These are phyloP conservation scores for Hydrocynus forskahlii DNA, from an alignment of 2,797 vertebrate genomes.

Conservation along the genomic window DNA sequence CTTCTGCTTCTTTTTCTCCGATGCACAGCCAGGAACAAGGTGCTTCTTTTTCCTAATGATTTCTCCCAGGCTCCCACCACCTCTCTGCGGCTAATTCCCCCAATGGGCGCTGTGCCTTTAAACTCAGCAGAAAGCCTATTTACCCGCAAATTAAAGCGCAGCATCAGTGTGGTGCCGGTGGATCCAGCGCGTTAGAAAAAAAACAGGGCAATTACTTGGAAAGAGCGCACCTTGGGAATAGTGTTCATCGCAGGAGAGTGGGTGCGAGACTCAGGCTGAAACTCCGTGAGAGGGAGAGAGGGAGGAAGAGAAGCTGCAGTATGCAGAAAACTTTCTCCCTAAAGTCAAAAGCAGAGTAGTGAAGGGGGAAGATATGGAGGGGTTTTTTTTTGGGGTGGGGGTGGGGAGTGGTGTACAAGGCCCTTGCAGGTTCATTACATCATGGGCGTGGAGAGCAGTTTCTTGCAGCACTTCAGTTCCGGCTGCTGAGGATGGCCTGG, in stretches of 20 bases:
- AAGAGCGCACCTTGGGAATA: slow-evolving; percentile 68
- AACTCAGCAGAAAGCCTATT: slow-evolving; percentile 76
- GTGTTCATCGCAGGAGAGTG: slow-evolving; percentile 62
- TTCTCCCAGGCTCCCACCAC: slow-evolving; percentile 59
- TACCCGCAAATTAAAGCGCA: slow-evolving; percentile 71
- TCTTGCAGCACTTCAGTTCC: slow-evolving; percentile 20
- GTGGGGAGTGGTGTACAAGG: slow-evolving; percentile 1
- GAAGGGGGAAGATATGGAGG: slow-evolving; percentile 37
- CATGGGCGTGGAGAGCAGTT: slow-evolving; percentile 58
- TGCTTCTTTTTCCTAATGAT: slow-evolving; percentile 60
- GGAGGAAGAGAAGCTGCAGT: slow-evolving; percentile 29
- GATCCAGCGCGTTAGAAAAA: slow-evolving; percentile 70
- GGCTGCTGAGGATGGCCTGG: slow-evolving; percentile 60
- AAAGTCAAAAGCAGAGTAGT: slow-evolving; percentile 57
- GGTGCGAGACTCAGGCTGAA: slow-evolving; percentile 61
- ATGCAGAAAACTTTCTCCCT: slow-evolving; percentile 48
- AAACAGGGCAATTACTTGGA: slow-evolving; percentile 75
- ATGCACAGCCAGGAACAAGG: slow-evolving; percentile 53
- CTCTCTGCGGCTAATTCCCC: slow-evolving; percentile 65
- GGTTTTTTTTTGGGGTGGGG: slow-evolving; percentile 14
- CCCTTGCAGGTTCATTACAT: slow-evolving; percentile 74
- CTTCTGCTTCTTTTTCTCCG: slow-evolving; percentile 48
- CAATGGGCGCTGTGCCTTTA: slow-evolving; percentile 65
- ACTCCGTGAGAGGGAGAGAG: slow-evolving; percentile 40
- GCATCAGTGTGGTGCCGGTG: slow-evolving; percentile 57